Conservation (phyloP, 1,140 invertebrate species). For the Nilaparvata lugens region DNA sequence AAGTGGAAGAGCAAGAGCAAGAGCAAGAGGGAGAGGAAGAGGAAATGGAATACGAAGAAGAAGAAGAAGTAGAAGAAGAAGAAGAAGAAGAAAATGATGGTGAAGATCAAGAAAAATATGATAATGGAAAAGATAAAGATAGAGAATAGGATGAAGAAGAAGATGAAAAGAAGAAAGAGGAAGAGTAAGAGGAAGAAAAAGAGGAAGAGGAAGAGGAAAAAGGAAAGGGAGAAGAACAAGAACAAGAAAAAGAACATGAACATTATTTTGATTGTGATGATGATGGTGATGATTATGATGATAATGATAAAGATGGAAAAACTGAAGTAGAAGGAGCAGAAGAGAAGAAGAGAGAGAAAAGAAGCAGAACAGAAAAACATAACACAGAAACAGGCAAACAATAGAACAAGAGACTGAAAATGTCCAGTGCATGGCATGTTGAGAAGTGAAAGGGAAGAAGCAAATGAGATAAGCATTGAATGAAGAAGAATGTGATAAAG, state of each 20-base stretch:
- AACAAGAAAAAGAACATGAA: too few relatives aligned
- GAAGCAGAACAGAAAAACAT: too few relatives aligned
- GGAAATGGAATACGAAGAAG: too few relatives aligned
- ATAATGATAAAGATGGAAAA: not conserved
- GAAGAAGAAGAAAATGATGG: not conserved
- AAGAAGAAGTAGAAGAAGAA: too few relatives aligned
- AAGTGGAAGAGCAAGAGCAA: not conserved
- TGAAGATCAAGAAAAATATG: not conserved
- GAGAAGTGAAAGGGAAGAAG: not conserved
- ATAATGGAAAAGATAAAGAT: not conserved
- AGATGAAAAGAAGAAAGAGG: not conserved
- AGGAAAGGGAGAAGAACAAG: not conserved
- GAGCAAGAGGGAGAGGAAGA: not conserved
- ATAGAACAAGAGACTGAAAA: too few relatives aligned
- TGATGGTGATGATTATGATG: not conserved
- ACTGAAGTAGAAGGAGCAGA: not conserved
- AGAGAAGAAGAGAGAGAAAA: not conserved
- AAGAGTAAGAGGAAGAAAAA: not conserved
- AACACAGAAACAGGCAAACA: too few relatives aligned
- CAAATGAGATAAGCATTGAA: not conserved
- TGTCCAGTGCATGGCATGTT: too few relatives aligned
- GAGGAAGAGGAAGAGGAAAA: not conserved
- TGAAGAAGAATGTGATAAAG: too few relatives aligned
- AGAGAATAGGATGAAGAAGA: not conserved
- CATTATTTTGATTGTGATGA: too few relatives aligned